Percentiles rank a stretch among this genome's conserved stretches.
These are phyloP conservation scores for Tetrapedia diversipes DNA, from an alignment of 2,888 invertebrate genomes.

Conservation along the genomic window DNA sequence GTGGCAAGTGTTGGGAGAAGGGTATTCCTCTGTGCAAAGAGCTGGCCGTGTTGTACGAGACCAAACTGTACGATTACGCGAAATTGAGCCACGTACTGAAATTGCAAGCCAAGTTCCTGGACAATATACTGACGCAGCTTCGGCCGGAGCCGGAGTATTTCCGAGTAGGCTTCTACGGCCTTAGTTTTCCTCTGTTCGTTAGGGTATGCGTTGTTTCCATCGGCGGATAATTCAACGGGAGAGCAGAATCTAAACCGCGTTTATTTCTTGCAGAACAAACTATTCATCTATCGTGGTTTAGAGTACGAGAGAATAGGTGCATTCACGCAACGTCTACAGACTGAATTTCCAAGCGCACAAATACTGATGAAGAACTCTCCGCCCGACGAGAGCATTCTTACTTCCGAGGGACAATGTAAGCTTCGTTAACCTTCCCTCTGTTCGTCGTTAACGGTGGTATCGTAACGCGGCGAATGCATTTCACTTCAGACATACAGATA, in stretches of 20 bases:
- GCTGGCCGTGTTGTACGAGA: conserved; percentile 93
- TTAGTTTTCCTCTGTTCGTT: conserved; percentile 96
- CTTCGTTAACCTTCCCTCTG: not conserved
- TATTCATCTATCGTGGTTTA: conserved; percentile 96
- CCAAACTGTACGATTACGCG: conserved; percentile 92
- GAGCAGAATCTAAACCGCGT: too few species aligned
- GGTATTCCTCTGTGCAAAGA: conserved; percentile 96
- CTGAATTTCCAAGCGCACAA: conserved; percentile 97
- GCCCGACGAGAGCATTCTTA: conserved; percentile 93
- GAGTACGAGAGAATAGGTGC: conserved; percentile 98
- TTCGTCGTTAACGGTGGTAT: not conserved
- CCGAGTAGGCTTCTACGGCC: conserved; percentile 96
- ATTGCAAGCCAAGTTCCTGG: conserved; percentile 94
- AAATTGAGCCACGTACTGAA: conserved; percentile 93
- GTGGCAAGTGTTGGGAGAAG: conserved; percentile 99
- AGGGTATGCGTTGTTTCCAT: conserved; percentile 86
- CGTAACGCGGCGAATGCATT: not conserved
- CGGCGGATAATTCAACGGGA: too few species aligned
- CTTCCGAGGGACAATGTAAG: conserved; percentile 93
- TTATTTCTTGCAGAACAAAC: conserved; percentile 92
- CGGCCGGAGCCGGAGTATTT: conserved; percentile 98
- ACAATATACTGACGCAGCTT: conserved; percentile 93
- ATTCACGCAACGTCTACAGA: conserved; percentile 95
- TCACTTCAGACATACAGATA: conserved; percentile 92
- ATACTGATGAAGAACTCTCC: conserved; percentile 95